A percentile compares a stretch with the other conserved stretches of the same genome.
Conservation (phyloP, 1,140 invertebrate genomes). For the Bathynomus jamesi region DNA sequence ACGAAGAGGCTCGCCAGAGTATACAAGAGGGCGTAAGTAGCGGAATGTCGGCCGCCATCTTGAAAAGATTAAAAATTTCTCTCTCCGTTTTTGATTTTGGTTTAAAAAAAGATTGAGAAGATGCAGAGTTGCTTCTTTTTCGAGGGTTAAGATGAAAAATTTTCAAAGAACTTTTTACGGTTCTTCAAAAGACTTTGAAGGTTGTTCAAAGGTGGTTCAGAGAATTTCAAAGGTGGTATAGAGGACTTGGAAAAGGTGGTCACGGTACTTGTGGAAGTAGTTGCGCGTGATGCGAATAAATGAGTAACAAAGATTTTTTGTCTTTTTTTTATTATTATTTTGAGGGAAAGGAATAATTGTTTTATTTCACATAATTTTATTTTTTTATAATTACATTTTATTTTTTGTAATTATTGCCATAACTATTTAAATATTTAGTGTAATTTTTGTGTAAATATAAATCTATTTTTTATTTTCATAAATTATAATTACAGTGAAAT, state of each 20-base stretch:
- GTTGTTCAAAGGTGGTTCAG: no score
- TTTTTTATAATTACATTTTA: no score
- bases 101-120: not conserved
- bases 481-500: no score
- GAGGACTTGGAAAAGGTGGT: not conserved
- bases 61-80: not conserved
- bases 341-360: no score
- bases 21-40: not conserved
- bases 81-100: not conserved
- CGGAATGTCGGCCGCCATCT: not conserved
- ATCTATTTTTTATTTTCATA: no score
- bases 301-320: not conserved
- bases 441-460: no score
- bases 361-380: no score
- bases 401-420: no score
- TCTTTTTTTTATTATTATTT: not conserved
- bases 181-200: no score
- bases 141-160: not conserved
- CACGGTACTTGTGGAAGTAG: not conserved
- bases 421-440: no score
- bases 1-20: not conserved
- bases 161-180: not conserved
- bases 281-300: not conserved
- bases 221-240: not conserved
- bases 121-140: not conserved